Conservation (phyloP, 2,113 vertebrate species). For the Apeltes quadracus region DNA sequence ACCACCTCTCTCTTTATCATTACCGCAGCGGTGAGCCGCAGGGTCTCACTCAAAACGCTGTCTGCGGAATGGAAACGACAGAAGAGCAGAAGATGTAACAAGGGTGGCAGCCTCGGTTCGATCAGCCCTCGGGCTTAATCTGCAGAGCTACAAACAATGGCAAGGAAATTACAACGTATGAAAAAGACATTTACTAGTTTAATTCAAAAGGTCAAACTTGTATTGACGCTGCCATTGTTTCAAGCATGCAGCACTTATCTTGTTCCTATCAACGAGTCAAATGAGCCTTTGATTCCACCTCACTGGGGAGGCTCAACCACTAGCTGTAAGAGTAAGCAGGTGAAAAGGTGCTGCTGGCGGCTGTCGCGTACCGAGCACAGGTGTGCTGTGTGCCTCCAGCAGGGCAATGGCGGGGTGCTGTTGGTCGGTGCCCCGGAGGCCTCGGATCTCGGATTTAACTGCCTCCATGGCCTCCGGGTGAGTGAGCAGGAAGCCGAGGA, state of each 20-base stretch:
- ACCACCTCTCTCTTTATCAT: constrained; percentile 87
- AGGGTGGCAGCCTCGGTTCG: constrained; percentile 32
- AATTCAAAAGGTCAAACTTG: constrained; percentile 34
- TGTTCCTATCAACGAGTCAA: constrained; percentile 32
- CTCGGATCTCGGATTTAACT: constrained; percentile 80
- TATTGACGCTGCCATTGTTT: constrained; percentile 4
- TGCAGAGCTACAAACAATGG: constrained; percentile 34
- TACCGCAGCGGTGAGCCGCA: constrained; percentile 86
- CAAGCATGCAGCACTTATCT: not conserved
- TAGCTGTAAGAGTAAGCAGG: constrained; percentile 21
- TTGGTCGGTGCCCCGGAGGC: constrained; percentile 23
- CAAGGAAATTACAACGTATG: constrained; percentile 23
- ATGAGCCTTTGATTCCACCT: constrained; percentile 16
- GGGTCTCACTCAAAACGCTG: constrained; percentile 84
- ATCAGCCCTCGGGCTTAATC: constrained; percentile 31
- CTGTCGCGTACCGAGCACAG: constrained; percentile 78
- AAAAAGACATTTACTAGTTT: constrained; percentile 28
- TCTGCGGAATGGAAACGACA: constrained; percentile 76
- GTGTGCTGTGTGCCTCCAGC: constrained; percentile 61
- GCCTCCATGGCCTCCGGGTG: constrained; percentile 83
- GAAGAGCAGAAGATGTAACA: constrained; percentile 47
- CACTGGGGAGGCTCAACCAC: not conserved
- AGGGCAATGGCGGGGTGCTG: constrained; percentile 58
- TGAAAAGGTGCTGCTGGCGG: constrained; percentile 20
- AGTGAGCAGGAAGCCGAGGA: constrained; percentile 88